These are phyloP conservation scores for Fundulus diaphanus DNA, from an alignment of 2,797 vertebrate genomes.

Conservation along the genomic window DNA sequence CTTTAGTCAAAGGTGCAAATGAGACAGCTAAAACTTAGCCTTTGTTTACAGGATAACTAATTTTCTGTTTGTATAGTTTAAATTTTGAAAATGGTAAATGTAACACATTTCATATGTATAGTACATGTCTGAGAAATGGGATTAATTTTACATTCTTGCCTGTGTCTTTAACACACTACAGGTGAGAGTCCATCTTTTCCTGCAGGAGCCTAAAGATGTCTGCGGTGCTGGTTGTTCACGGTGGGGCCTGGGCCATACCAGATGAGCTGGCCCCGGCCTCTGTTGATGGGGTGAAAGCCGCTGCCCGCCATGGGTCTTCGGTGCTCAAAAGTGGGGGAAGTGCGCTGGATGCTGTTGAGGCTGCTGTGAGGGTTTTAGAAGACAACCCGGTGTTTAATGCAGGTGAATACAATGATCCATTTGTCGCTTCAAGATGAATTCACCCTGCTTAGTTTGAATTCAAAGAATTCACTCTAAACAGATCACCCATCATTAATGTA, in stretches of 20 bases:
- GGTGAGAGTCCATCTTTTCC: not conserved
- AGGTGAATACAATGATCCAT: slow-evolving; percentile 52
- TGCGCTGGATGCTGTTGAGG: slow-evolving; percentile 82
- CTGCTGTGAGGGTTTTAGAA: slow-evolving; percentile 78
- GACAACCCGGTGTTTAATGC: slow-evolving; percentile 77
- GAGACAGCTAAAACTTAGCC: not conserved
- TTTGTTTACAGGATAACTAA: not conserved
- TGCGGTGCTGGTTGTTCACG: slow-evolving; percentile 82
- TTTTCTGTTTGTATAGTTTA: not conserved
- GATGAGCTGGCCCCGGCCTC: slow-evolving; percentile 69
- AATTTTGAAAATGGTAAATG: not conserved
- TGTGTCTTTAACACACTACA: not conserved
- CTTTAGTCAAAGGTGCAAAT: not conserved
- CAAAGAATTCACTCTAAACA: not conserved
- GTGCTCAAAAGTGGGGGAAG: slow-evolving; percentile 72
- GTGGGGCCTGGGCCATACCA: slow-evolving; percentile 84
- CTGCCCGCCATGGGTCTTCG: slow-evolving; percentile 65
- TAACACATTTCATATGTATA: not conserved
- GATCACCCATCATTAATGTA: not conserved
- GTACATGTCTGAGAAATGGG: not conserved
- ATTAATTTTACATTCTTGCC: not conserved
- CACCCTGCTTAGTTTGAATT: not conserved
- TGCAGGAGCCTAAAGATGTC: slow-evolving; percentile 62
- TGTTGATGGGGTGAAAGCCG: slow-evolving; percentile 77
- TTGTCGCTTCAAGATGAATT: not conserved